phyloP scores from a whole-genome alignment of 2,113 vertebrate species.

The Parotia lawesii region DNA sequence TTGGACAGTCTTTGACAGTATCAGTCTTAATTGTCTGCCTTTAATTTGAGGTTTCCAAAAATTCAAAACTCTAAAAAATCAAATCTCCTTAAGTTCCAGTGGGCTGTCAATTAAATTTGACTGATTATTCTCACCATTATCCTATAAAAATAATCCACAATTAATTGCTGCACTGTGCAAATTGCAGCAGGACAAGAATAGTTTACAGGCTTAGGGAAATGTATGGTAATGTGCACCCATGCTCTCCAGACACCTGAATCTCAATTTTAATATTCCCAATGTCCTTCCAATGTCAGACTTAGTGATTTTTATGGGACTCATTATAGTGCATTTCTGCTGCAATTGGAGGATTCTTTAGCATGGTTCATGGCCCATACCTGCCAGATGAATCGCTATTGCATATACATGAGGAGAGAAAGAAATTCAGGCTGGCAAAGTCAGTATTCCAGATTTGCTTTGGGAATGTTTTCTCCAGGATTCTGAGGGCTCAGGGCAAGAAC shows the following conservation, averaged over 20 bases:
- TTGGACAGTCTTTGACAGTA: neutral
- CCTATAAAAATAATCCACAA: slow-evolving; percentile 34
- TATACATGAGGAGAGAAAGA: slow-evolving; percentile 42
- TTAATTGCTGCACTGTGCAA: slow-evolving; percentile 43
- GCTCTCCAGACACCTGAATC: slow-evolving; percentile 13
- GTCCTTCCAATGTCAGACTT: slow-evolving; percentile 24
- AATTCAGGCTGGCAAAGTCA: neutral
- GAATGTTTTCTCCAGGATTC: neutral
- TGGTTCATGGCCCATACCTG: neutral
- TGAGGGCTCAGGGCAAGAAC: neutral
- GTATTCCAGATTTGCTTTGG: neutral
- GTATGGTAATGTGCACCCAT: slow-evolving; percentile 20
- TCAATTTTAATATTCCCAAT: slow-evolving; percentile 40
- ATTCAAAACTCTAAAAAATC: slow-evolving; percentile 39
- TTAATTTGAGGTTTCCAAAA: slow-evolving; percentile 37
- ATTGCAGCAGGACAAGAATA: slow-evolving; percentile 27
- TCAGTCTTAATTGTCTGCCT: slow-evolving; percentile 22
- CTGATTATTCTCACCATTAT: slow-evolving; percentile 34
- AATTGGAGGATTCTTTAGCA: slow-evolving; percentile 14
- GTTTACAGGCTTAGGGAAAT: slow-evolving; percentile 37
- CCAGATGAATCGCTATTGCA: slow-evolving; percentile 31
- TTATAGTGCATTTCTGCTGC: slow-evolving; percentile 21
- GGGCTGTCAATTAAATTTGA: slow-evolving; percentile 65
- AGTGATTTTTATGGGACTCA: slow-evolving; percentile 36
- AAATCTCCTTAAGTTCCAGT: slow-evolving; percentile 36